Evolutionary conservation across 2,888 invertebrate genomes (phyloP), one percentile per base, ranked within the genome.

Genomic region (Lymantria dispar): DNA sequence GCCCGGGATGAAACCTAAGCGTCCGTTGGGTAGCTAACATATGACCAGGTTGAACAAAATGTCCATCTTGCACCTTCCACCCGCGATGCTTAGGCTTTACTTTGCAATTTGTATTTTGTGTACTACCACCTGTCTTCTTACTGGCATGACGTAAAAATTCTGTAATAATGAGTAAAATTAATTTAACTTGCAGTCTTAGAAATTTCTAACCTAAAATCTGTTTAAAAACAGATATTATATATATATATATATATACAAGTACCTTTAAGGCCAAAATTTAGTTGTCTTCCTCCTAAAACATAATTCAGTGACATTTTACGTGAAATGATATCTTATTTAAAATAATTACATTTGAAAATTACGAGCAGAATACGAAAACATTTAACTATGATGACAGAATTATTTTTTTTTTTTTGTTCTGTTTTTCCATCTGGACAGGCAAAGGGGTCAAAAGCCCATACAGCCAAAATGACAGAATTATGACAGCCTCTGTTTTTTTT

Each of bases 1-100:
- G 79, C 9, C 96, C 96, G 8, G 97, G 96, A 83, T 96, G 96
- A 76, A 96, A 97, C 48, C 96, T 90, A 0, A 94, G 85, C 3
- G 83, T 93, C 46, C 92, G 83, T 78, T 97, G 97, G 0, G 94
- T 94, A 0, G 89, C 96, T 52, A 97, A 72, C 64, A 95, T 93
- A 45, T 93, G 93, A 38, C 96, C 96, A 9, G 92, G 79, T 44
- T 93, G 84, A 3, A 96, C 96, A 53, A 64, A 72, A 63, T 92
- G 83, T 0, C 96, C 95, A 70, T 96, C 95, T 66, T 95, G 94
- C n/a, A 93, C 93, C 68, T 94, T 94, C 94, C 95, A 95, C 0
- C 96, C 96, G 74, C 96, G 92, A 68, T 94, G 96, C 74, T 97
- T 96, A 0, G 96, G 95, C 68, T 92, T 93, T 0, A 93, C 87